A percentile compares a stretch with the other conserved stretches of the same genome.
phyloP scores from a whole-genome alignment of 2,888 invertebrate species.

The Anorthoa munda region DNA sequence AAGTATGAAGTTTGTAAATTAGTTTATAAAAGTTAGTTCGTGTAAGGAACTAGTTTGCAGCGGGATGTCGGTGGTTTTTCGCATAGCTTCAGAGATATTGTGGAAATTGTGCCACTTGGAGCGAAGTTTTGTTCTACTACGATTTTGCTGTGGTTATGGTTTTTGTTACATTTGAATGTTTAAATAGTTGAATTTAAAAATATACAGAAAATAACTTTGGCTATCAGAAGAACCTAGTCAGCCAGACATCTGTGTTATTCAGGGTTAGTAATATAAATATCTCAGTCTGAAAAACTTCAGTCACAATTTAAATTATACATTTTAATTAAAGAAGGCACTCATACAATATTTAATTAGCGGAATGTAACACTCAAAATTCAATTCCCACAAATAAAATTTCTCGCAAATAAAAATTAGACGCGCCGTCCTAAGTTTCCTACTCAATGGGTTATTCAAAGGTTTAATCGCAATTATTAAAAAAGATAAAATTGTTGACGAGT shows the following conservation, averaged over 20 bases:
- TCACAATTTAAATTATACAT: neutral
- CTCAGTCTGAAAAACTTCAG: neutral
- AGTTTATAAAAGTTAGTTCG: conserved; percentile 64
- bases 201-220: neutral
- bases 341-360: neutral
- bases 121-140: conserved; percentile 21
- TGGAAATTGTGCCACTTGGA: conserved; percentile 30
- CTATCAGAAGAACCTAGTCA: neutral
- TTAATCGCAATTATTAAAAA: conserved; percentile 68
- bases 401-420: conserved; percentile 51
- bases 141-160: neutral
- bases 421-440: conserved; percentile 50
- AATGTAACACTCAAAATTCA: conserved; percentile 7
- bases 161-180: neutral
- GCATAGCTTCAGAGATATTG: conserved; percentile 32
- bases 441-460: conserved; percentile 69
- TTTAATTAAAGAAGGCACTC: neutral
- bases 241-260: neutral
- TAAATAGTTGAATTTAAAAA: neutral
- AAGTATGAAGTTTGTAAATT: conserved; percentile 64
- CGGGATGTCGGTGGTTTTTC: conserved; percentile 38
- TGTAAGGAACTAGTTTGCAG: conserved; percentile 56
- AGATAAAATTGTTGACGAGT: conserved; percentile 66
- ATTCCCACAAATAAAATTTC: conserved; percentile 13
- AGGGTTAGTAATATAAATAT: neutral